These are phyloP conservation scores for Siderastrea siderea DNA, from an alignment of 92 coral and sea anemone species.

Conservation along the genomic window DNA sequence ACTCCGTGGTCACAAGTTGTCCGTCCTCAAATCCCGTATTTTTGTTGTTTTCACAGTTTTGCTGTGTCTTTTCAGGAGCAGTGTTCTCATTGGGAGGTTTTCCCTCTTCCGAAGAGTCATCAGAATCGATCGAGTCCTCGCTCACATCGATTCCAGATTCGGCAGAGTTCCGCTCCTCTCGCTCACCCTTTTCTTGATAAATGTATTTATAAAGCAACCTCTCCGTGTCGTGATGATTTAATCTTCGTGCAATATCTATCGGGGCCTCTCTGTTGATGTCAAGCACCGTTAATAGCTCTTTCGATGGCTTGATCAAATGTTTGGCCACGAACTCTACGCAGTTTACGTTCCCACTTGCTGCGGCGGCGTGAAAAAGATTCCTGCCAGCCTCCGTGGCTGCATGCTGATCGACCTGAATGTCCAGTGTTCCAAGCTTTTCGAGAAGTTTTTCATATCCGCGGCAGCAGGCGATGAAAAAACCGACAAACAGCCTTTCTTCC, in stretches of 20 bases:
- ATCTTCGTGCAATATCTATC: conserved; percentile 68
- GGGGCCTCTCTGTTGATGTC: conserved; percentile 80
- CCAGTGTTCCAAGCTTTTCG: conserved; percentile 48
- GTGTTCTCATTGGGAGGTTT: background rate
- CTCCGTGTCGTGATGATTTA: conserved; percentile 60
- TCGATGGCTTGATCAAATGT: conserved; percentile 56
- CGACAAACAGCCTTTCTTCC: conserved; percentile 84
- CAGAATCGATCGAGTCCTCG: conserved; percentile 33
- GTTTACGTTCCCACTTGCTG: conserved; percentile 64
- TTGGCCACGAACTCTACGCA: conserved; percentile 73
- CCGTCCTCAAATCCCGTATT: conserved; percentile 8
- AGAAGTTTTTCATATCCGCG: conserved; percentile 67
- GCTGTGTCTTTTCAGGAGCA: conserved; percentile 14
- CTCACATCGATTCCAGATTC: conserved; percentile 65
- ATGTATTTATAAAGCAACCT: conserved; percentile 61
- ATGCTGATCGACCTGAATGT: conserved; percentile 41
- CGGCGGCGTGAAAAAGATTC: conserved; percentile 82
- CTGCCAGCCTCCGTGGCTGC: conserved; percentile 76
- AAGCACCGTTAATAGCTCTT: conserved; percentile 45
- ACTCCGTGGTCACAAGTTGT: conserved; percentile 38
- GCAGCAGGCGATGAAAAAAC: conserved; percentile 80
- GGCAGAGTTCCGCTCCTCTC: conserved; percentile 24
- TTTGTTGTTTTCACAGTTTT: background rate
- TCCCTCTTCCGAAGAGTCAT: conserved; percentile 26
- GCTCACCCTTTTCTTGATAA: conserved; percentile 29